These are phyloP conservation scores for Subacronicta megacephala DNA, from an alignment of 2,888 invertebrate species.

Conservation along the genomic window DNA sequence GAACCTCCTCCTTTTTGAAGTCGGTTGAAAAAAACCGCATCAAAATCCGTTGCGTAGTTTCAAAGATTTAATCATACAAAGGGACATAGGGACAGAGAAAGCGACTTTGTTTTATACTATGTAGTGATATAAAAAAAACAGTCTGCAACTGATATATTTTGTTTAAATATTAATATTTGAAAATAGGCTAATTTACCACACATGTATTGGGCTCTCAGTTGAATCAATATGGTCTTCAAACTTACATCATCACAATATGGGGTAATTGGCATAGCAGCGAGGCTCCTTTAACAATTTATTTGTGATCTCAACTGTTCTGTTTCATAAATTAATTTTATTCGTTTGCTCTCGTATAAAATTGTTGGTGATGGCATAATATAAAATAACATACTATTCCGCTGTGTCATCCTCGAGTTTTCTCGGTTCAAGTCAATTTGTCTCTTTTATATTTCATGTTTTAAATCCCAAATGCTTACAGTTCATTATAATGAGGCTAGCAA, in stretches of 20 bases:
- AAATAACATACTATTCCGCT: slow-evolving; percentile 2
- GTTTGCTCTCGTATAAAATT: slow-evolving; percentile 16
- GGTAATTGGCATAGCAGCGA: slow-evolving; percentile 44
- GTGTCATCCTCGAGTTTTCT: neutral
- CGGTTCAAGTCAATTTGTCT: neutral
- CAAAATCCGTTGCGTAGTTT: too few relatives aligned
- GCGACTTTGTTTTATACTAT: too few relatives aligned
- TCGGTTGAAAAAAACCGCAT: too few relatives aligned
- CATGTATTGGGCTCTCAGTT: slow-evolving; percentile 24
- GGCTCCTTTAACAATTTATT: slow-evolving; percentile 29
- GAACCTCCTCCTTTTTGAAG: too few relatives aligned
- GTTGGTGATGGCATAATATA: slow-evolving; percentile 20
- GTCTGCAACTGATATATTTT: neutral
- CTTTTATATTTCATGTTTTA: slow-evolving; percentile 16
- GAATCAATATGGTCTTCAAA: slow-evolving; percentile 38
- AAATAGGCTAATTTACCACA: slow-evolving; percentile 4
- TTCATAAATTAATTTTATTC: slow-evolving; percentile 29
- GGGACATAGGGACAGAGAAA: too few relatives aligned
- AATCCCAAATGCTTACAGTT: slow-evolving; percentile 10
- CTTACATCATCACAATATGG: slow-evolving; percentile 49
- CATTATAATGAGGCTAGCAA: slow-evolving; percentile 10
- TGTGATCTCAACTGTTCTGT: slow-evolving; percentile 21
- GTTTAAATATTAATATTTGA: neutral
- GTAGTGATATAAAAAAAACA: too few relatives aligned
- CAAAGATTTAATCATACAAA: too few relatives aligned